Conservation (phyloP, 2,888 invertebrate species). For the Rhamnusium bicolor region DNA sequence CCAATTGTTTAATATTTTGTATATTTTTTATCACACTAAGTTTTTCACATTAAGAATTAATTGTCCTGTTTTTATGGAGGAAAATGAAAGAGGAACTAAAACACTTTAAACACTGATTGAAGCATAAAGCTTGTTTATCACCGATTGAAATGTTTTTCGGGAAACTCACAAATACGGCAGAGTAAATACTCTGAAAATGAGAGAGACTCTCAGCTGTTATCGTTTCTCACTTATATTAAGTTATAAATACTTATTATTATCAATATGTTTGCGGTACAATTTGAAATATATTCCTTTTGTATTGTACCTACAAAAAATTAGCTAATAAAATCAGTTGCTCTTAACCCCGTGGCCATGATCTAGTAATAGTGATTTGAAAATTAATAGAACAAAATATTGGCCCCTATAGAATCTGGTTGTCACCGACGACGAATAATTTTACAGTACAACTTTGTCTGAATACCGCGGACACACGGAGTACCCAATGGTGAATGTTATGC, state of each 20-base stretch:
- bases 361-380: neutral
- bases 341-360: neutral
- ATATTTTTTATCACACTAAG: too few species aligned
- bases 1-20: too few species aligned
- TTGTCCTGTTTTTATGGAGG: too few species aligned
- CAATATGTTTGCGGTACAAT: neutral
- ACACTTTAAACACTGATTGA: too few species aligned
- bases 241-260: neutral
- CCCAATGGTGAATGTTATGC: slow-evolving; percentile 62
- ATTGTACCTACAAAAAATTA: neutral
- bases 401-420: slow-evolving; percentile 1
- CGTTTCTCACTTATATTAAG: neutral
- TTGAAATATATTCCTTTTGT: neutral
- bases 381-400: neutral
- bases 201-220: neutral
- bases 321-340: neutral
- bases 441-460: slow-evolving; percentile 55
- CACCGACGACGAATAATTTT: slow-evolving; percentile 1
- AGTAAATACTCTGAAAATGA: neutral
- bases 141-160: neutral
- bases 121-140: neutral
- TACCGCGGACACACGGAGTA: slow-evolving; percentile 68
- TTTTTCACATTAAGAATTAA: too few species aligned
- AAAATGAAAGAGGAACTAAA: too few species aligned
- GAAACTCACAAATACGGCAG: neutral